Base-by-base conservation (phyloP, 37 sponge, comb jelly and placozoan species). In the Mnemiopsis leidyi region DNA sequence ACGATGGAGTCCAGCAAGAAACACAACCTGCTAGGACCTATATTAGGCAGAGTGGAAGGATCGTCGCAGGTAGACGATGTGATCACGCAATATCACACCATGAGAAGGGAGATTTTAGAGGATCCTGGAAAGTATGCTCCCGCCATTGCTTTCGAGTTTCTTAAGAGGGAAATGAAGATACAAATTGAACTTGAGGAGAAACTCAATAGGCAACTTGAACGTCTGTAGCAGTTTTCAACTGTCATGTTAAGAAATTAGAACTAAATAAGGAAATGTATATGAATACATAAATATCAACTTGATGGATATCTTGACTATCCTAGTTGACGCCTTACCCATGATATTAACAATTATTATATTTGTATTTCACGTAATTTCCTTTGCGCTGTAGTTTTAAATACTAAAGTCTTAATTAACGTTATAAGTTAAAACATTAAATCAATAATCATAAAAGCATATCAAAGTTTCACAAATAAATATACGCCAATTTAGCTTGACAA, bases 1-100 rank as follows among this genome's bases (percentile, higher is more conserved):
- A 85, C 90, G n/a, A 23, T 85, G 48, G 90, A 85, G 9, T 3
- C 23, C n/a, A 37, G 29, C n/a, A 38, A 21, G 39, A 85, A 85
- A 39, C 32, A 39, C n/a, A 37, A 85, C 20, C 61, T 85, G 0
- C 48, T 85, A 26, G 90, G 90, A 40, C 90, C 90, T 18, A 85
- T 85, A 26, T 61, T 85, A 61, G 40, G 21, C 48, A 33, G 36
- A 25, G 61, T 85, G 23, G 40, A 38, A 25, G 90, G 36, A 39
- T 9, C 7, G 35, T 20, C 26, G 0, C 28, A 39, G 5, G 9
- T 29, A 39, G 90, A 85, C 3, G 90, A 85, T 26, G 35, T 85
- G 18, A 13, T 85, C 40, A 85, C 9, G 61, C 36, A 85, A 61
- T 85, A 85, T 37, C 21, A 40, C 30, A 33, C 35, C 0, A 23